Evolutionary conservation across 2,888 invertebrate genomes (phyloP).

Genomic region (Folsomia manolachei): DNA sequence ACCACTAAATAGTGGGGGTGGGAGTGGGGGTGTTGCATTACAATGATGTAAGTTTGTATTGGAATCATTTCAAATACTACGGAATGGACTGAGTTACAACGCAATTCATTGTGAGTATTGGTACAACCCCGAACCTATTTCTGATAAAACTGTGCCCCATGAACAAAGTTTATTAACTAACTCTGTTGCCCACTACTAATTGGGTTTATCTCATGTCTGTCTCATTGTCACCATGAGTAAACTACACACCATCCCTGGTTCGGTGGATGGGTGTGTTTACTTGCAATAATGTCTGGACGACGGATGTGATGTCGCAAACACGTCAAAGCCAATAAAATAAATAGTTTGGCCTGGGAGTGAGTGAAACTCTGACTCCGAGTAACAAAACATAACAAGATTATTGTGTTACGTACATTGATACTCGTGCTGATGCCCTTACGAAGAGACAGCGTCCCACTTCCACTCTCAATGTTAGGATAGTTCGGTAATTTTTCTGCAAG

Average conservation of each 20-base stretch:
- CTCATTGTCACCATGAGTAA: not conserved
- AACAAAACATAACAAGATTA: conserved; percentile 45
- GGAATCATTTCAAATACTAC: too few species aligned
- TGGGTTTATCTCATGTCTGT: not conserved
- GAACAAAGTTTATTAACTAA: conserved; percentile 7
- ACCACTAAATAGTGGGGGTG: too few species aligned
- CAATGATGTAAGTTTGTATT: too few species aligned
- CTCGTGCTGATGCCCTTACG: conserved; percentile 49
- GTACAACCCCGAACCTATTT: too few species aligned
- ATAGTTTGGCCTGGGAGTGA: too few species aligned
- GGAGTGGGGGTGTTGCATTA: too few species aligned
- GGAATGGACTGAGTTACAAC: too few species aligned
- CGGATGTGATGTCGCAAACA: too few species aligned
- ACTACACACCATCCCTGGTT: not conserved
- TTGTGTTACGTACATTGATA: conserved; percentile 48
- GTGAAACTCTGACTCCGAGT: too few species aligned
- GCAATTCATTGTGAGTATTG: too few species aligned
- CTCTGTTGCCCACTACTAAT: not conserved
- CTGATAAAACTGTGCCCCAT: too few species aligned
- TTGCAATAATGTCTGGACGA: too few species aligned
- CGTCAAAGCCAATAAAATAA: not conserved
- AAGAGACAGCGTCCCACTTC: conserved; percentile 42
- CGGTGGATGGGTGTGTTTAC: not conserved
- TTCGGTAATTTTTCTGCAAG: conserved; percentile 50
- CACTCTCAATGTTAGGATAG: conserved; percentile 48